Percentiles rank a stretch among this genome's conserved stretches.
Conservation (phyloP, 2,888 invertebrate species). For the Standfussiana lucernea region DNA sequence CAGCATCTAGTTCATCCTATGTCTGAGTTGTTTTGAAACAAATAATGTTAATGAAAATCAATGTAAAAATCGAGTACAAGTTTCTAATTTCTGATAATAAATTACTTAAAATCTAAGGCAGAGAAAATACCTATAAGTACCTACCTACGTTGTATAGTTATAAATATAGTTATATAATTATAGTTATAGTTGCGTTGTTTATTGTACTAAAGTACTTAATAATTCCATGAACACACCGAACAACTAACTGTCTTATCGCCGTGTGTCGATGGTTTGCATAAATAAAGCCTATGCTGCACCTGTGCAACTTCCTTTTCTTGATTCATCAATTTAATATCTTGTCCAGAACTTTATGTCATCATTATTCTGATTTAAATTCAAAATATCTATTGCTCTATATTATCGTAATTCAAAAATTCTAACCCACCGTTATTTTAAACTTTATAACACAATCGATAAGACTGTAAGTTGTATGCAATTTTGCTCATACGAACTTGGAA, state of each 20-base stretch:
- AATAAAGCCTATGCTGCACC: background rate
- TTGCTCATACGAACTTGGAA: conserved; percentile 19
- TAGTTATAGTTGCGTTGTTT: too few species aligned
- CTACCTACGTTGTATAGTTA: background rate
- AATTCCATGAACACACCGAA: too few species aligned
- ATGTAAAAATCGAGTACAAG: background rate
- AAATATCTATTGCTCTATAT: conserved; percentile 1
- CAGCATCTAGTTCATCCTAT: background rate
- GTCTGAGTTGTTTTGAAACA: background rate
- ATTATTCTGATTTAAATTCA: conserved; percentile 28
- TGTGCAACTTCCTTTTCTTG: background rate
- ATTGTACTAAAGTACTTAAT: background rate
- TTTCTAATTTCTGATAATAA: background rate
- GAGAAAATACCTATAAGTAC: background rate
- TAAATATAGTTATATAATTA: too few species aligned
- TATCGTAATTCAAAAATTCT: conserved; percentile 1
- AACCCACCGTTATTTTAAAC: conserved; percentile 10
- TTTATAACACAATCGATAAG: background rate
- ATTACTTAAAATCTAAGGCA: background rate
- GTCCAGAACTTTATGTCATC: conserved; percentile 2
- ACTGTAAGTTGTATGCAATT: conserved; percentile 21
- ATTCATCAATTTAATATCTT: conserved; percentile 5
- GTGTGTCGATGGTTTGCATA: background rate
- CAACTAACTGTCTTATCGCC: background rate
- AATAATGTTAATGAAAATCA: background rate